Evolutionary conservation across 2,797 vertebrate species (phyloP).

Genomic region (Anniella stebbinsi): DNA sequence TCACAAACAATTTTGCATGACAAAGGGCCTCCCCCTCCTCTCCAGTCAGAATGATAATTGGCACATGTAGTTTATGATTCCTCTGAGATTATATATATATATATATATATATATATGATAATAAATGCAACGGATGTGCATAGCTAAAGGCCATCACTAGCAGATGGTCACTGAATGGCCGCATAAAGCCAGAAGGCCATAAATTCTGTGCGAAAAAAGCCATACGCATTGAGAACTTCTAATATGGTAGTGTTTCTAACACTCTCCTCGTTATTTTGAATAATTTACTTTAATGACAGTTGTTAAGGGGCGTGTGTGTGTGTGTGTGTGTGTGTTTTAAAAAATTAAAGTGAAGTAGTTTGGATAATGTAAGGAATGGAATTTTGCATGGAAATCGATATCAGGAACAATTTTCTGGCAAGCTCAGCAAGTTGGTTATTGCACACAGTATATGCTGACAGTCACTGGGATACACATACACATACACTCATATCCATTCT

Average conservation of each 20-base stretch:
- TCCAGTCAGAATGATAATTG: conserved; percentile 58
- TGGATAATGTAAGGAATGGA: conserved; percentile 42
- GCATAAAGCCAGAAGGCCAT: conserved; percentile 43
- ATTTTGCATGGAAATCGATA: conserved; percentile 46
- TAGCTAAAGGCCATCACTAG: conserved; percentile 51
- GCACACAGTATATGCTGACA: conserved; percentile 50
- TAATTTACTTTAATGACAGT: conserved; percentile 51
- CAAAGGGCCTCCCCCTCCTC: conserved; percentile 30
- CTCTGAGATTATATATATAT: conserved; percentile 53
- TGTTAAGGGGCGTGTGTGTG: too few species aligned
- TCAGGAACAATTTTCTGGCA: conserved; percentile 64
- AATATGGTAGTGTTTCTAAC: conserved; percentile 43
- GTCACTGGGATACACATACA: conserved; percentile 54
- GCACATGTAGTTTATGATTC: conserved; percentile 61
- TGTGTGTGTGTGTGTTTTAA: conserved; percentile 56
- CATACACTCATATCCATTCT: conserved; percentile 32
- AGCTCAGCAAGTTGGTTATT: conserved; percentile 51
- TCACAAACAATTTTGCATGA: conserved; percentile 63
- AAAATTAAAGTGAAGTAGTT: conserved; percentile 48
- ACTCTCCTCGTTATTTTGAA: conserved; percentile 54
- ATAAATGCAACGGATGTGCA: conserved; percentile 42
- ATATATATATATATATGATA: conserved; percentile 36
- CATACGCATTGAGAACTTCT: background rate
- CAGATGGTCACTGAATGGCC: conserved; percentile 70
- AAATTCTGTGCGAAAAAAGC: conserved; percentile 34